A percentile compares a stretch with the other conserved stretches of the same genome.
phyloP scores from a whole-genome alignment of 2,888 invertebrate genomes.

The Papilio protenor region DNA sequence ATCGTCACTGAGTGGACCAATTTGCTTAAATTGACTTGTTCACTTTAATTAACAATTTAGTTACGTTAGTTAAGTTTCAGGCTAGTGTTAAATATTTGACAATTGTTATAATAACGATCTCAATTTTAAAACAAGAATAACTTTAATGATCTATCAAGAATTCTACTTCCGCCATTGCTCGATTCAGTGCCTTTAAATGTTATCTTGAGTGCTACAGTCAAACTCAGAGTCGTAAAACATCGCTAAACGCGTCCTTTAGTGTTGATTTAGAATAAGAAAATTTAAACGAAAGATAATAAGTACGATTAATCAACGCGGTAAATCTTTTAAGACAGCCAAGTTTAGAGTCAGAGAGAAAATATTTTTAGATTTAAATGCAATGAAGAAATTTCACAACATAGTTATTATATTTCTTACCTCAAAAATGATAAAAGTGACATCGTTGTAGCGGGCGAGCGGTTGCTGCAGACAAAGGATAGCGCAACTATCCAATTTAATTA shows the following conservation, averaged over 20 bases:
- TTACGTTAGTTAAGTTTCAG: no score
- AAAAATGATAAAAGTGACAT: slow-evolving; percentile 31
- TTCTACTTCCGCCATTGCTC: no score
- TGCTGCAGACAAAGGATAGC: slow-evolving; percentile 42
- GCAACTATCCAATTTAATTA: slow-evolving; percentile 47
- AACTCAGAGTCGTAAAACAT: neutral
- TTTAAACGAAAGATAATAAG: no score
- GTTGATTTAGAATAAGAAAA: no score
- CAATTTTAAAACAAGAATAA: neutral
- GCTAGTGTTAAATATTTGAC: neutral
- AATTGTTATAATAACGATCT: neutral
- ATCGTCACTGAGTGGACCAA: slow-evolving; percentile 28
- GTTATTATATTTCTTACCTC: slow-evolving; percentile 1
- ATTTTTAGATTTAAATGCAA: neutral
- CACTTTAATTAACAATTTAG: slow-evolving; percentile 31
- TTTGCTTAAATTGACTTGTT: slow-evolving; percentile 32
- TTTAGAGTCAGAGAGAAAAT: no score
- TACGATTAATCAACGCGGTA: no score
- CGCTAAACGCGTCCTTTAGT: neutral
- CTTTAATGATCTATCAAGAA: no score
- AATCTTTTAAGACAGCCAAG: no score
- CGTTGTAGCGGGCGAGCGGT: neutral
- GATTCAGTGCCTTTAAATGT: no score
- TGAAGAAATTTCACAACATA: neutral
- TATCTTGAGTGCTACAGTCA: neutral